These are phyloP conservation scores for Empidonax traillii DNA, from an alignment of 2,113 vertebrate genomes.

Conservation along the genomic window DNA sequence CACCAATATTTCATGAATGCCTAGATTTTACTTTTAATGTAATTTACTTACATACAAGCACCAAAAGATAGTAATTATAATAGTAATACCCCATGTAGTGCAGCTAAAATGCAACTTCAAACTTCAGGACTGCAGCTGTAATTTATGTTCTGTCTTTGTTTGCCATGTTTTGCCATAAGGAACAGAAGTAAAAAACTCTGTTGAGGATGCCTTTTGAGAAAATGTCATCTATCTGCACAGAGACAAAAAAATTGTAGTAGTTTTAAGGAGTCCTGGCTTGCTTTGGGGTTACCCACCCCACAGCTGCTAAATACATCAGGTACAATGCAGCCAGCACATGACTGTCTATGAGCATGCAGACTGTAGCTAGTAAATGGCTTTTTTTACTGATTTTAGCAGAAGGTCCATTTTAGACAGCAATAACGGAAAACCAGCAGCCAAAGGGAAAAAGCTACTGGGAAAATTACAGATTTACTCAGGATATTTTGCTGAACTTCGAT, in stretches of 20 bases:
- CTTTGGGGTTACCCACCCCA: background rate
- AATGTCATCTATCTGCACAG: background rate
- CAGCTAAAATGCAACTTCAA: background rate
- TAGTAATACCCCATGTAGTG: background rate
- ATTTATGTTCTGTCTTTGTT: background rate
- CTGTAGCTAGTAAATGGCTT: background rate
- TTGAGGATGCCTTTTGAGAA: background rate
- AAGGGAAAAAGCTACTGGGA: background rate
- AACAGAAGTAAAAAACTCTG: background rate
- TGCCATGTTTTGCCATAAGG: background rate
- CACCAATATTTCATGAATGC: background rate
- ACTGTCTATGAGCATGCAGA: background rate
- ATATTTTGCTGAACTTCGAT: background rate
- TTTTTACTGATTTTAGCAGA: background rate
- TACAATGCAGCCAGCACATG: background rate
- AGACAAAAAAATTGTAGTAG: background rate
- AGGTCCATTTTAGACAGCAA: background rate
- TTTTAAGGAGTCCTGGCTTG: background rate
- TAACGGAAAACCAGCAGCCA: background rate
- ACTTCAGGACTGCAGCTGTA: background rate
- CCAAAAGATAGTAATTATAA: background rate
- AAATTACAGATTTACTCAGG: background rate
- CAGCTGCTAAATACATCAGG: background rate
- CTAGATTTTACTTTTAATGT: slow-evolving; percentile 25
- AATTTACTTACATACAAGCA: slow-evolving; percentile 5